Conservation (phyloP, 2,797 vertebrate species). For the Tiaroga cobitis region DNA sequence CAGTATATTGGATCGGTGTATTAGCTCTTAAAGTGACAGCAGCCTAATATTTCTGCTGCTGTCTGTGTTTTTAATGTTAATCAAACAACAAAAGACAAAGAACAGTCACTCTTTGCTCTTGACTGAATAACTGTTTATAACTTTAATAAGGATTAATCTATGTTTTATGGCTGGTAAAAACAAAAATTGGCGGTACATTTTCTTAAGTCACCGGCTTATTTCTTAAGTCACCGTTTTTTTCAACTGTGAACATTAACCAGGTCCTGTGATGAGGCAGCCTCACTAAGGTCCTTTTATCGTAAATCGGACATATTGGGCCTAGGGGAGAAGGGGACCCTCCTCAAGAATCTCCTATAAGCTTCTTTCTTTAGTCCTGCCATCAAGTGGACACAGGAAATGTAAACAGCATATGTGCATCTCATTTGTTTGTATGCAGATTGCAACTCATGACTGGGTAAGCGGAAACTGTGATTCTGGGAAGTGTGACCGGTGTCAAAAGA, state of each 20-base stretch:
- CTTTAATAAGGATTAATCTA: not conserved
- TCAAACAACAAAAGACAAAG: not conserved
- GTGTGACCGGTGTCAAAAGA: slow-evolving; percentile 91
- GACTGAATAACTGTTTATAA: not conserved
- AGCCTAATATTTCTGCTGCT: not conserved
- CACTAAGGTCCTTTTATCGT: not conserved
- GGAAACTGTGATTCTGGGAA: slow-evolving; percentile 87
- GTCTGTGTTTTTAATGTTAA: not conserved
- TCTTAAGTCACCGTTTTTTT: not conserved
- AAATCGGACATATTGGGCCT: not conserved
- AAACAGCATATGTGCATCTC: not conserved
- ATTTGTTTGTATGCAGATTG: slow-evolving; percentile 73
- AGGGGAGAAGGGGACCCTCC: not conserved
- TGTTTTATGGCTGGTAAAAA: not conserved
- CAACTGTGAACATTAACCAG: not conserved
- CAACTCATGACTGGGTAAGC: slow-evolving; percentile 88
- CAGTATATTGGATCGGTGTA: not conserved
- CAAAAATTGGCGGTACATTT: too few relatives aligned
- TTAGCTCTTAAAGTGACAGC: not conserved
- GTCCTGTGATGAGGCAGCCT: not conserved
- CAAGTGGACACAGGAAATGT: slow-evolving; percentile 14
- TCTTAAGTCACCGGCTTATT: too few relatives aligned
- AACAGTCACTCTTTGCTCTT: not conserved
- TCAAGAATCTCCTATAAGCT: not conserved
- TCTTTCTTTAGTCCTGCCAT: not conserved